Base-by-base conservation (phyloP, 2,113 vertebrate species). In the Saccopteryx leptura region DNA sequence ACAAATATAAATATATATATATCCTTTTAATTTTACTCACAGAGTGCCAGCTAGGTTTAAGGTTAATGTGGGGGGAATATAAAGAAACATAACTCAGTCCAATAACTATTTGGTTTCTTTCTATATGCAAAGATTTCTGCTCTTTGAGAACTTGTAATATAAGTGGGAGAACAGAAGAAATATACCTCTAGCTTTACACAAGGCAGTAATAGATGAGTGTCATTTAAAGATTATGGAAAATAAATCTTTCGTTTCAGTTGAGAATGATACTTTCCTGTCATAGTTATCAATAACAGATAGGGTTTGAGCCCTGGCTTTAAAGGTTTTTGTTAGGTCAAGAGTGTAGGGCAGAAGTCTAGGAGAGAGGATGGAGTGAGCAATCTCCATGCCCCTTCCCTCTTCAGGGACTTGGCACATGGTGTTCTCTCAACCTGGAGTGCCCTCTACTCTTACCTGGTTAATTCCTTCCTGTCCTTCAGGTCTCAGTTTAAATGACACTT, bases 81-180 rank as follows among this genome's bases (percentile, higher is more conserved):
- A 65, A 93, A 82, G 93, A 93, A 93, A 80, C 52, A 21, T 19
- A 88, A 80, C 23, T 75, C 9, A 91, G 7, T 78, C 15, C 9
- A 66, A 48, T 56, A 75, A 82, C 28, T 66, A 48, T 78, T 78
- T 23, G 46, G 28, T 19, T 94, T 92, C 18, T 50, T 92, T 26
- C 12, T 74, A 60, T 66, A 13, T 68, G 24, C n/a, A 84, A 66
- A 65, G 66, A 75, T 61, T 74, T 79, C 46, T 79, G 24, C 69
- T 72, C 19, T 58, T 54, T 28, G 46, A 75, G 58, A 72, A 68
- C 11, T 46, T 84, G 46, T 46, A 82, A 76, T 81, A 50, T 80
- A 90, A 79, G 50, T 24, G 12, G 46, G 31, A 78, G 23, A 74
- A 17, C 15, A 83, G 21, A 75, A 68, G 28, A 74, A 21, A 10